Conservation (phyloP, 2,113 vertebrate species). For the Prunella himalayana region DNA sequence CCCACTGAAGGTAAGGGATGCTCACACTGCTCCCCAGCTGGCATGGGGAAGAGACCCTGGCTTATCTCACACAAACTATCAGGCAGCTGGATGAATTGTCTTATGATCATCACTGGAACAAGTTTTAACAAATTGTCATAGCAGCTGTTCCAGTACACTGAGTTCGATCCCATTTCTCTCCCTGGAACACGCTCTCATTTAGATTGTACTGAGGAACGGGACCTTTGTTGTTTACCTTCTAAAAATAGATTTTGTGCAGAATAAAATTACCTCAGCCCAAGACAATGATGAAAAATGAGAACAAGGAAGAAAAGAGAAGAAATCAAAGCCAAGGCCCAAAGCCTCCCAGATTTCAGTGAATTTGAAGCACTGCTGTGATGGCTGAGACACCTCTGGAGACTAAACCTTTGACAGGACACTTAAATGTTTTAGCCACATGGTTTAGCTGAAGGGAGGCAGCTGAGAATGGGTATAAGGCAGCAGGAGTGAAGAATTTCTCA, state of each 20-base stretch:
- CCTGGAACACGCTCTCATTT: slow-evolving; percentile 22
- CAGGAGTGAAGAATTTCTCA: neutral
- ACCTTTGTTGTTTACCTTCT: slow-evolving; percentile 43
- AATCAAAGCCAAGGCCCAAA: slow-evolving; percentile 14
- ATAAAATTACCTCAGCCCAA: slow-evolving; percentile 15
- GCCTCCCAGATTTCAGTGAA: neutral
- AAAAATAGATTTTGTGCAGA: slow-evolving; percentile 19
- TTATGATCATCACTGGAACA: neutral
- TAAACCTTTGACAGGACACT: slow-evolving; percentile 22
- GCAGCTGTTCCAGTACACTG: slow-evolving; percentile 44
- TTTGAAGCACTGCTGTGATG: neutral
- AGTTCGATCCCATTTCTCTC: neutral
- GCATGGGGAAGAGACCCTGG: neutral
- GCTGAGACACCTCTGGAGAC: slow-evolving; percentile 10
- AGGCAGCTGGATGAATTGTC: neutral
- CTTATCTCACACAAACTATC: neutral
- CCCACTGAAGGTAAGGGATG: neutral
- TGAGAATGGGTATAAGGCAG: neutral
- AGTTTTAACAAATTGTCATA: slow-evolving; percentile 46
- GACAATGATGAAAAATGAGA: slow-evolving; percentile 2
- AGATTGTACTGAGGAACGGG: neutral
- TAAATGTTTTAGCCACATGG: neutral
- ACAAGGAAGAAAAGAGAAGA: neutral
- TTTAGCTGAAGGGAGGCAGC: neutral
- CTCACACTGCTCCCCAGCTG: neutral